Evolutionary conservation across 2,113 vertebrate genomes (phyloP).

Genomic region (Pica pica): DNA sequence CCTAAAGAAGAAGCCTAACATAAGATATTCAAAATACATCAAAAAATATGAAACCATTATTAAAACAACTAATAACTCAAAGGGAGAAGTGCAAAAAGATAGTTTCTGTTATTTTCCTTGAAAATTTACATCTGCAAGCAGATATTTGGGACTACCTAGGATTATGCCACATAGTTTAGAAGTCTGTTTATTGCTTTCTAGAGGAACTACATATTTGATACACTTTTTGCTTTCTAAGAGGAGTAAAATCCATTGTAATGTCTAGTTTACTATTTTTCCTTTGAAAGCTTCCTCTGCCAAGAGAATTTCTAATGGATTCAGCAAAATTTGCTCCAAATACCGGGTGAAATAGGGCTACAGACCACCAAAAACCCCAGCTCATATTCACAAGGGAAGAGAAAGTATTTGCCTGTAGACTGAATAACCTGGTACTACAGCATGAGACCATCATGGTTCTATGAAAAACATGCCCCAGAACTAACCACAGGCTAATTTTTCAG

Average conservation of each 20-base stretch:
- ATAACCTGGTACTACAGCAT: not conserved
- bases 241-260: not conserved
- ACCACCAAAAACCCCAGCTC: not conserved
- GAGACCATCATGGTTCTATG: rapidly evolving
- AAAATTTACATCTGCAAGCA: not conserved
- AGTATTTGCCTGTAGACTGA: not conserved
- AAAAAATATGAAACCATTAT: not conserved
- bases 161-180: not conserved
- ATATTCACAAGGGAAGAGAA: not conserved
- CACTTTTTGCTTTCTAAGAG: not conserved
- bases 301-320: not conserved
- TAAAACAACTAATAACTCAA: not conserved
- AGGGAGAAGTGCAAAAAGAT: not conserved
- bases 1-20: not conserved
- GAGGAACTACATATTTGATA: not conserved
- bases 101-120: not conserved
- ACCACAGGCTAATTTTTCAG: not conserved
- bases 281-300: not conserved
- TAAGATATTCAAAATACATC: not conserved
- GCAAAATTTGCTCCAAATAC: not conserved
- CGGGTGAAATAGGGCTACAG: not conserved
- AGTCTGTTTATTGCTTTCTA: not conserved
- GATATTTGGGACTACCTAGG: not conserved
- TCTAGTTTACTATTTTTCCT: not conserved
- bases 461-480: not conserved